Percentiles rank a stretch among this genome's conserved stretches.
Evolutionary conservation across 2,888 invertebrate species (phyloP).

Genomic region (Cosmopolites sordidus): DNA sequence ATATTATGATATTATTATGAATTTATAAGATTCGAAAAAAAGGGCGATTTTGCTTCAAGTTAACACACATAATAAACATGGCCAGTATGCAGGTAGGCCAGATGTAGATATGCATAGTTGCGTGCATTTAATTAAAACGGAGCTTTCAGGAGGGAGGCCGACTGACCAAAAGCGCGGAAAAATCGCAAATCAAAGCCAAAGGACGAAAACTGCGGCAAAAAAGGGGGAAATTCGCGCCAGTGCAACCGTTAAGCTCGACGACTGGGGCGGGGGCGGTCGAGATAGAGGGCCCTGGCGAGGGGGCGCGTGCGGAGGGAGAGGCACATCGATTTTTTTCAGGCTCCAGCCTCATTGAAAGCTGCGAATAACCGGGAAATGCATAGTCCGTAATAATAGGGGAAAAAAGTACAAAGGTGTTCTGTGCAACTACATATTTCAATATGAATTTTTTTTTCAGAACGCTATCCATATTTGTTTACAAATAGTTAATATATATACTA

Average conservation of each 20-base stretch:
- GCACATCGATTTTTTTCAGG: neutral
- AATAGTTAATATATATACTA: too few relatives aligned
- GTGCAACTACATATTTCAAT: too few relatives aligned
- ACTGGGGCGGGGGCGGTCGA: neutral
- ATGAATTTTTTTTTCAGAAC: too few relatives aligned
- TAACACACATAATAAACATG: too few relatives aligned
- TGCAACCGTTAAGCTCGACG: slow-evolving; percentile 15
- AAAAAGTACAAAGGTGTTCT: too few relatives aligned
- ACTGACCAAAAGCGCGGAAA: slow-evolving; percentile 17
- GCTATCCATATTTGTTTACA: too few relatives aligned
- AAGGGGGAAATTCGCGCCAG: slow-evolving; percentile 20
- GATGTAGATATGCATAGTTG: neutral
- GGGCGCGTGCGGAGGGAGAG: neutral
- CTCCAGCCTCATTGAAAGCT: neutral
- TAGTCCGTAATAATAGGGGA: too few relatives aligned
- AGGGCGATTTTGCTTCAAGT: too few relatives aligned
- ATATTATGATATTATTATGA: too few relatives aligned
- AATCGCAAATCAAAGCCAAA: slow-evolving; percentile 19
- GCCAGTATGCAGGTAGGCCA: neutral
- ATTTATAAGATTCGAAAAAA: too few relatives aligned
- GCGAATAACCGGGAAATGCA: neutral
- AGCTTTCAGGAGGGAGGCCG: neutral
- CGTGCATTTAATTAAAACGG: slow-evolving; percentile 1
- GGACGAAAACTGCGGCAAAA: slow-evolving; percentile 12
- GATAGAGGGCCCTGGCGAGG: neutral